Percentiles rank a stretch among this genome's conserved stretches.
Evolutionary conservation across 2,113 vertebrate genomes (phyloP).

Genomic region (Murina feae): DNA sequence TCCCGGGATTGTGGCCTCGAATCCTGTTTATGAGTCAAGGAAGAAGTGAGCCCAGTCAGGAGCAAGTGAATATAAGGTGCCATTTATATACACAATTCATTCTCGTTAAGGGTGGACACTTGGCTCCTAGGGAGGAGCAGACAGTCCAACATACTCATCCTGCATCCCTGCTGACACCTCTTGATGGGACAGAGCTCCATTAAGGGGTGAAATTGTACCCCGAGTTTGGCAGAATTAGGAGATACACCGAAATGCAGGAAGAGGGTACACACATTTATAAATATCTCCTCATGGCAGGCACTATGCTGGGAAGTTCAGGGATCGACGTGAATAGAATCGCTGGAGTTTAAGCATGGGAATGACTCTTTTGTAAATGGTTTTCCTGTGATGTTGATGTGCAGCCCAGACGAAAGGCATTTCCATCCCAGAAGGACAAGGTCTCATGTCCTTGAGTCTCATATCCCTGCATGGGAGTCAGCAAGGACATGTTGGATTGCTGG

Average conservation of each 20-base stretch:
- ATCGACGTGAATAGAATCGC: neutral
- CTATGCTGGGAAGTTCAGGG: neutral
- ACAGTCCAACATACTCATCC: neutral
- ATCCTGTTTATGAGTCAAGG: neutral
- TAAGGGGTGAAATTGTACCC: neutral
- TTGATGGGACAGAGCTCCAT: neutral
- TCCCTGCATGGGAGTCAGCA: fast-evolving
- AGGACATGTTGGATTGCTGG: neutral
- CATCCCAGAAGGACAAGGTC: neutral
- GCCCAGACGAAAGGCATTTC: neutral
- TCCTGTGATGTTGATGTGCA: neutral
- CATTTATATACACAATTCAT: neutral
- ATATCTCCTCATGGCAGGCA: neutral
- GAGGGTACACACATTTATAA: neutral
- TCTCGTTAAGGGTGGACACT: neutral
- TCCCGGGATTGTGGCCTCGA: neutral
- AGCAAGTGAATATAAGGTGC: neutral
- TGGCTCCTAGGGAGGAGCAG: neutral
- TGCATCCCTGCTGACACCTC: neutral
- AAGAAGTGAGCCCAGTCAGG: neutral
- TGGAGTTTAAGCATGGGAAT: neutral
- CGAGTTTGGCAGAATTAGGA: neutral
- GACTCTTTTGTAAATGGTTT: neutral
- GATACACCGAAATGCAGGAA: neutral
- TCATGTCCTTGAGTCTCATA: neutral